Base-by-base conservation (phyloP, 2,113 vertebrate genomes). In the Carassius gibelio region DNA sequence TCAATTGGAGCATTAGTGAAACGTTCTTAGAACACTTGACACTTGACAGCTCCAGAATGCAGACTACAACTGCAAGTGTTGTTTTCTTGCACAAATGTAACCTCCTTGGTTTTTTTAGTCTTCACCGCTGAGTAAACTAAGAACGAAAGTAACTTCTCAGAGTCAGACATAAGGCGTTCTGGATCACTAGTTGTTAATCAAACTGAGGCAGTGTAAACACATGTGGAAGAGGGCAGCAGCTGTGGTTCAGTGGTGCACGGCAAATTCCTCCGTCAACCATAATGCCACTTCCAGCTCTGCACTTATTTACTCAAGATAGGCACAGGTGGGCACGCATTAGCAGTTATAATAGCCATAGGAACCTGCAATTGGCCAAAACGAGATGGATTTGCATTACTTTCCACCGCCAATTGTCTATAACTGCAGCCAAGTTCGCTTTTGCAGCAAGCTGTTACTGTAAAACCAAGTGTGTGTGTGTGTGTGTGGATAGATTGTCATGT, bases 161-260 rank as follows among this genome's bases (percentile, higher is more conserved):
- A 85, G 55, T 81, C 85, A 52, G 71, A 71, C 82, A 83, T 83
- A 68, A 76, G 82, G 76, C 52, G 61, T 88, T 89, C 83, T 87
- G 88, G 85, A 89, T 88, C 85, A 83, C 59, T 86, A 74, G 59
- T 75, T 71, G 71, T 76, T 88, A 88, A 89, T 87, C 85, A 88
- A 64, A 86, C 61, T 87, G 72, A 71, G 59, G 42, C 74, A 34
- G 81, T 81, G 80, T n/a, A 79, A 57, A 71, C 77, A 26, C 55
- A 36, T 38, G 75, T 64, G 86, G 36, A 62, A 42, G 68, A 55
- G 10, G 38, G 78, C 23, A 80, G 81, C 85, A 85, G 86, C 84
- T 90, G 88, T 21, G 15, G 78, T 42, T 81, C 86, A 81, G 21
- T 77, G 80, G 69, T 83, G 75, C 86, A 88, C 23, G 64, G 57